Percentiles rank a stretch among this genome's conserved stretches.
phyloP scores from a whole-genome alignment of 2,888 invertebrate genomes.

The Hirtodrosophila duncani region DNA sequence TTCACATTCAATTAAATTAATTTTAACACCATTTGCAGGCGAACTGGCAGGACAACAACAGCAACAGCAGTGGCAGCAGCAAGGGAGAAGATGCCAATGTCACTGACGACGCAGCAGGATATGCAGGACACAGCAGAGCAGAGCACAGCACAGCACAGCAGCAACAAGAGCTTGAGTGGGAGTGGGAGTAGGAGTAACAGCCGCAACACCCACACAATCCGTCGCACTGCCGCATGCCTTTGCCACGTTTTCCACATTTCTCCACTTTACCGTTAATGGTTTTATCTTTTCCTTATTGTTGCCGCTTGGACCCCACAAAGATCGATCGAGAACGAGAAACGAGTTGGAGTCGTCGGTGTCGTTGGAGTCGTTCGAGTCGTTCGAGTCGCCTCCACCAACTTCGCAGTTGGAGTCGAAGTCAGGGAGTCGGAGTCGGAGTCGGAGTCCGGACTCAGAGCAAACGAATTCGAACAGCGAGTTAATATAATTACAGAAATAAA shows the following conservation, averaged over 20 bases:
- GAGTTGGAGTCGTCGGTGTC: not conserved
- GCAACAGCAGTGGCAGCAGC: constrained; percentile 5
- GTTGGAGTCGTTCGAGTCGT: no score
- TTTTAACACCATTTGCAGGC: constrained; percentile 71
- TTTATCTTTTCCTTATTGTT: constrained; percentile 57
- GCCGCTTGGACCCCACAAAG: constrained; percentile 25
- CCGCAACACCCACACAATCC: no score
- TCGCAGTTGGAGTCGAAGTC: no score
- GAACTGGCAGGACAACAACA: constrained; percentile 8
- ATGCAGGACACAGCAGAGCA: constrained; percentile 18
- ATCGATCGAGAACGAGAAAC: constrained; percentile 39
- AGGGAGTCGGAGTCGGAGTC: not conserved
- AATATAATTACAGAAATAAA: constrained; percentile 75
- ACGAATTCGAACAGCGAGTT: constrained; percentile 67
- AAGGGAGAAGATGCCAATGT: constrained; percentile 49
- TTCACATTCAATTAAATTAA: constrained; percentile 75
- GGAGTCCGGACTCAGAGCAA: constrained; percentile 19
- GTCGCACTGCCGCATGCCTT: constrained; percentile 56
- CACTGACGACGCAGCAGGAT: constrained; percentile 62
- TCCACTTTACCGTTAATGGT: constrained; percentile 67
- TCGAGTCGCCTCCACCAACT: constrained; percentile 12
- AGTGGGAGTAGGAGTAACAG: not conserved
- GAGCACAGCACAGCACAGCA: constrained; percentile 1
- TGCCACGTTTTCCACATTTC: constrained; percentile 69
- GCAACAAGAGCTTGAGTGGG: constrained; percentile 1